These are phyloP conservation scores for Acanthopleura granulata DNA, from an alignment of 2,888 invertebrate genomes.

Conservation along the genomic window DNA sequence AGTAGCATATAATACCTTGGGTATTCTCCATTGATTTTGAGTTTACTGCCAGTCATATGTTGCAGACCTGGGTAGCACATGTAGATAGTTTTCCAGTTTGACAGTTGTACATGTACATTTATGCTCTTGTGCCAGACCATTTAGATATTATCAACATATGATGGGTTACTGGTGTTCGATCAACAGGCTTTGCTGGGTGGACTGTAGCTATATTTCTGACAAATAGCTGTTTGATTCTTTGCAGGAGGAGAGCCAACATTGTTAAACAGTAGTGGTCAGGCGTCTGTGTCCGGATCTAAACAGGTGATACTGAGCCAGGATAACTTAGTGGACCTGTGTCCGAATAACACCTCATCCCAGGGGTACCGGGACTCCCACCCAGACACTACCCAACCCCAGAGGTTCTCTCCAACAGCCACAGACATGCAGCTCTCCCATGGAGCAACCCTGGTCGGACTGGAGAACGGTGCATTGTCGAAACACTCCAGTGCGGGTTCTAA, in stretches of 20 bases:
- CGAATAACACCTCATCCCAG: constrained; percentile 13
- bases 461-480: neutral
- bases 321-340: constrained; percentile 18
- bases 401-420: constrained; percentile 16
- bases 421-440: neutral
- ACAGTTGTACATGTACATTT: too few relatives aligned
- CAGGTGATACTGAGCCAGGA: constrained; percentile 32
- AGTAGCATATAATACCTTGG: too few relatives aligned
- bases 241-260: constrained; percentile 59
- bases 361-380: constrained; percentile 22
- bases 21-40: too few relatives aligned
- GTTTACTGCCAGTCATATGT: too few relatives aligned
- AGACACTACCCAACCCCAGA: constrained; percentile 28
- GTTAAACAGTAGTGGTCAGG: constrained; percentile 38
- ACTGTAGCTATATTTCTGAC: neutral
- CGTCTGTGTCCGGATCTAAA: constrained; percentile 28
- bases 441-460: neutral
- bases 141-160: too few relatives aligned
- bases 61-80: too few relatives aligned
- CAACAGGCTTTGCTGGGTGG: too few relatives aligned
- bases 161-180: too few relatives aligned
- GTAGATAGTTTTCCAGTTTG: too few relatives aligned
- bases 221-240: constrained; percentile 30
- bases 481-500: neutral
- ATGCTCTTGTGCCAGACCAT: too few relatives aligned